Conservation (phyloP, 2,113 vertebrate species). For the Thamnophis sirtalis region DNA sequence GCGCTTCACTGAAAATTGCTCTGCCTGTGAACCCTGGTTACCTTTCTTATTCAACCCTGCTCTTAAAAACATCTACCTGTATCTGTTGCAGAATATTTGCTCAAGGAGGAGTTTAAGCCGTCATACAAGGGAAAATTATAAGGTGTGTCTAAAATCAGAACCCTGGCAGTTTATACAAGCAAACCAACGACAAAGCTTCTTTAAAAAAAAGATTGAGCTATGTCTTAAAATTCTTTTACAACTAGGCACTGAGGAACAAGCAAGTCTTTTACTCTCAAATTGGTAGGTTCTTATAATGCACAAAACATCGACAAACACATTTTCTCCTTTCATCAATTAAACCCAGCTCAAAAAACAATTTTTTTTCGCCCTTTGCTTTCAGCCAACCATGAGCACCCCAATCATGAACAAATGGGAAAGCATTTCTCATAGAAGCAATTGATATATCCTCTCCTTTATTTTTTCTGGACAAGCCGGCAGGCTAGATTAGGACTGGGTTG, state of each 20-base stretch:
- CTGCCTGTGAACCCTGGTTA: background rate
- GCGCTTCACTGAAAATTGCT: background rate
- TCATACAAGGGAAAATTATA: background rate
- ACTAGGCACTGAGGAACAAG: background rate
- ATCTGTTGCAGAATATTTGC: slow-evolving; percentile 5
- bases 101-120: slow-evolving; percentile 1
- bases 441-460: background rate
- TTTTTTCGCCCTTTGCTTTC: background rate
- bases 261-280: background rate
- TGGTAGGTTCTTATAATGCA: background rate
- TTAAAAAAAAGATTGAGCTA: background rate
- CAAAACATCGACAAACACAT: background rate
- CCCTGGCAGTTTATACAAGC: slow-evolving; percentile 8
- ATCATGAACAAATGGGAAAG: background rate
- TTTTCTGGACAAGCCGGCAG: background rate
- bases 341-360: background rate
- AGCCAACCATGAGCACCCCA: background rate
- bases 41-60: background rate
- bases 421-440: background rate
- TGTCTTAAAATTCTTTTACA: background rate
- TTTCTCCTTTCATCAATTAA: background rate
- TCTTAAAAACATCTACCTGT: background rate
- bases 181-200: background rate
- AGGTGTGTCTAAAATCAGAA: slow-evolving; percentile 7
- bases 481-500: background rate